Percentiles rank a stretch among this genome's conserved stretches.
Conservation (phyloP, 1,140 invertebrate genomes). For the Chlorops oryzae region DNA sequence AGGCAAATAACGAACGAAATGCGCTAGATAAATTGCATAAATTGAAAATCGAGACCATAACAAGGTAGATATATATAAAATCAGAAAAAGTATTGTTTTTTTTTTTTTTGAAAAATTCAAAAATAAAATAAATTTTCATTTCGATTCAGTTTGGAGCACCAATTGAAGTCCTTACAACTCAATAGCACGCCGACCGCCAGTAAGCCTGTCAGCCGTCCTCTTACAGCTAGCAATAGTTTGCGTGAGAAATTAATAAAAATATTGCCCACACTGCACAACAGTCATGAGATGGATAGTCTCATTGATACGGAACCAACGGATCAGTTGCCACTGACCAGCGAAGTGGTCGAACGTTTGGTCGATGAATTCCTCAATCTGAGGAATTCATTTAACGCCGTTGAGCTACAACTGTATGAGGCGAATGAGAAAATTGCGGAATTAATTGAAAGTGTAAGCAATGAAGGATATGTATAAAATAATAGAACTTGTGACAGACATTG, state of each 20-base stretch:
- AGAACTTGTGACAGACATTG: background rate
- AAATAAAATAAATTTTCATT: too few species aligned
- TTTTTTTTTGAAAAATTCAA: too few species aligned
- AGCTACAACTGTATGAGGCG: conserved; percentile 45
- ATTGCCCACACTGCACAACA: conserved; percentile 17
- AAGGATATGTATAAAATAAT: conserved; percentile 1
- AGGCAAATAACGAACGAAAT: conserved; percentile 33
- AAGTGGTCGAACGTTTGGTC: conserved; percentile 34
- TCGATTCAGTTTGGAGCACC: too few species aligned
- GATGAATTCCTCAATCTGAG: conserved; percentile 38
- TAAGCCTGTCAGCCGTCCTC: too few species aligned
- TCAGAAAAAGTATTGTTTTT: too few species aligned
- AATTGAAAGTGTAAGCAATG: conserved; percentile 35
- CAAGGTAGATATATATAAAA: conserved; percentile 19
- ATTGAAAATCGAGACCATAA: conserved; percentile 42
- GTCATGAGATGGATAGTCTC: conserved; percentile 36
- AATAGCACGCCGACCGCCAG: too few species aligned
- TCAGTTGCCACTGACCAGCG: conserved; percentile 26
- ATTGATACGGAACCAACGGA: conserved; percentile 27
- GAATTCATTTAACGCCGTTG: conserved; percentile 33
- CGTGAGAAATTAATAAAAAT: conserved; percentile 41
- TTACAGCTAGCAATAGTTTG: too few species aligned
- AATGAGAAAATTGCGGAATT: conserved; percentile 46
- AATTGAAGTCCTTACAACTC: too few species aligned
- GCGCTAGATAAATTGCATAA: conserved; percentile 41